These are phyloP conservation scores for Caenorhabditis remanei DNA, from an alignment of 1,140 invertebrate genomes.

Conservation along the genomic window DNA sequence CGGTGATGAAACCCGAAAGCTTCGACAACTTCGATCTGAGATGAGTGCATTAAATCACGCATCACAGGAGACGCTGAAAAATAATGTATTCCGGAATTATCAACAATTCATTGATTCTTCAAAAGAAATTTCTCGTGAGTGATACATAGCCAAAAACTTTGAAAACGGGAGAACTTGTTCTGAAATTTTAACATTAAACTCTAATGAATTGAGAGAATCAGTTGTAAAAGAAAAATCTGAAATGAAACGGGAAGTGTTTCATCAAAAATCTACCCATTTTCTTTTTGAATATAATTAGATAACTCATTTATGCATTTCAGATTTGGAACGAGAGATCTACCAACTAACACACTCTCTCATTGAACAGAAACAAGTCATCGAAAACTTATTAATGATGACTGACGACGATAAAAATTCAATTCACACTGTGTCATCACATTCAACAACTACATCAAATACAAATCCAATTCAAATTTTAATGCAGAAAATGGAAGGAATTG, in stretches of 20 bases:
- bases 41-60: conserved; percentile 68
- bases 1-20: conserved; percentile 71
- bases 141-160: not conserved
- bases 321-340: conserved; percentile 98
- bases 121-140: conserved; percentile 75
- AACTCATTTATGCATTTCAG: conserved; percentile 79
- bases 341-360: conserved; percentile 94
- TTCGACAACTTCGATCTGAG: conserved; percentile 69
- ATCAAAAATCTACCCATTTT: too few species aligned
- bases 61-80: conserved; percentile 74
- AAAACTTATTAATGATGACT: conserved; percentile 84
- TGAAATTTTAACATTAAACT: too few species aligned
- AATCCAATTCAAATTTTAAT: conserved; percentile 82
- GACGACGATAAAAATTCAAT: conserved; percentile 82
- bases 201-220: too few species aligned
- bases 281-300: not conserved
- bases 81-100: conserved; percentile 77
- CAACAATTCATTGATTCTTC: conserved; percentile 76
- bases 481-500: conserved; percentile 79
- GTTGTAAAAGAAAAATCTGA: too few species aligned
- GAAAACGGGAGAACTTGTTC: too few species aligned
- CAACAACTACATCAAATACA: conserved; percentile 75
- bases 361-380: conserved; percentile 89
- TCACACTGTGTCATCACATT: conserved; percentile 72
- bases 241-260: too few species aligned